These are phyloP conservation scores for Trilocha varians DNA, from an alignment of 2,888 invertebrate species.

Conservation along the genomic window DNA sequence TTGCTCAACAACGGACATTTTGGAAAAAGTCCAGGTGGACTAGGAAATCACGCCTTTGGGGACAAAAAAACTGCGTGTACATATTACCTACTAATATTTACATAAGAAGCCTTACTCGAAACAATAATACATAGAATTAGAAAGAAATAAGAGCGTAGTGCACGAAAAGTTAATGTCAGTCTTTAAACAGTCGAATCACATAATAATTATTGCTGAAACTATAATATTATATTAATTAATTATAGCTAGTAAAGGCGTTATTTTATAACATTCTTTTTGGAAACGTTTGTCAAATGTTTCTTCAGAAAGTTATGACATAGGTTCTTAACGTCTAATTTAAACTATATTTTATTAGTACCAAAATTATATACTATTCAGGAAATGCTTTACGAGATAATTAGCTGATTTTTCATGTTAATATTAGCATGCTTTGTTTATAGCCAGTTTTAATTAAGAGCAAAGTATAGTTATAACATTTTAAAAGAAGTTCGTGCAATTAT, in stretches of 20 bases:
- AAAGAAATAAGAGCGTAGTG: conserved; percentile 31
- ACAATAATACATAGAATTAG: conserved; percentile 9
- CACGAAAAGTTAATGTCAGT: conserved; percentile 55
- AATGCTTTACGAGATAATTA: no score
- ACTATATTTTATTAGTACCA: no score
- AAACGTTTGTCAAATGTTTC: not conserved
- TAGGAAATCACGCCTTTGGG: not conserved
- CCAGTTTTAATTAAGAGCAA: no score
- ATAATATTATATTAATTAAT: conserved; percentile 12
- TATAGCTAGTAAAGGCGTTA: conserved; percentile 4
- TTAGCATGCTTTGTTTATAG: no score
- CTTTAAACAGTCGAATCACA: conserved; percentile 64
- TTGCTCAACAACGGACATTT: not conserved
- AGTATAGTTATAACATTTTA: no score
- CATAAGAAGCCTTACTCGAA: conserved; percentile 23
- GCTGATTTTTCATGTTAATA: no score
- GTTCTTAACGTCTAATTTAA: no score
- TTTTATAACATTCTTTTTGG: not conserved
- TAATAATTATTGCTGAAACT: conserved; percentile 61
- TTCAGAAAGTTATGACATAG: not conserved
- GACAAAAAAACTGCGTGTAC: not conserved
- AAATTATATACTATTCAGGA: no score
- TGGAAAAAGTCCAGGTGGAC: not conserved
- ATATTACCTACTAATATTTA: conserved; percentile 1
- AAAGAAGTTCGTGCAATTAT: no score